Base-by-base conservation (phyloP, 2,113 vertebrate genomes). In the Paratilapia polleni region DNA sequence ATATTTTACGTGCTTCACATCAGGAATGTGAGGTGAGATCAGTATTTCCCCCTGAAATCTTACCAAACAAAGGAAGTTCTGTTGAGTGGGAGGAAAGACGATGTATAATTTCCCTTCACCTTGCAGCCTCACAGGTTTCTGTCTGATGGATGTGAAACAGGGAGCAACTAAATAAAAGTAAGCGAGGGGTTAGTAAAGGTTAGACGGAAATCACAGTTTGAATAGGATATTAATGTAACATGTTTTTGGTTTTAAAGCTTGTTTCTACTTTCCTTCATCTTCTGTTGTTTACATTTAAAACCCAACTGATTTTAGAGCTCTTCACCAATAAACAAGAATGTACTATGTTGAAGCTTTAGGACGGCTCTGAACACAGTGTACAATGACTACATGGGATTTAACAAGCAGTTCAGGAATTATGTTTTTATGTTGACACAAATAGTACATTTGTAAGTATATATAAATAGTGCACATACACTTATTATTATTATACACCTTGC, bases 91-190 rank as follows among this genome's bases (percentile, higher is more conserved):
- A 87, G 77, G 81, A 22, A 62, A 79, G 26, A 58, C n/a, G 3
- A 34, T 1, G 15, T 78, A 22, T 78, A 24, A 64, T 92, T 91
- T 85, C 89, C 81, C 78, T 92, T 89, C 82, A 85, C 56, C 56
- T 86, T 61, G 26, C 43, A 79, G 59, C 63, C 24, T 80, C 34
- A 28, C 28, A 79, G 31, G 24, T 83, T 85, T 85, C 20, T 75
- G 20, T 78, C 60, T 64, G 79, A 80, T 88, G 80, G 80, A 85
- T 87, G 66, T 79, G 78, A 89, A 77, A 73, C 43, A 62, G 28
- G 47, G 31, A 77, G 77, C 1, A 31, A 8, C 20, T 63, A 19
- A 52, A 41, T 13, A 70, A 41, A 66, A 47, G 57, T 1, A 54
- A 73, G 28, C 26, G 17, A 73, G 0, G 8, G 54, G 36, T 52